Conservation (phyloP, 2,797 vertebrate genomes). For the Nothura maculosa region DNA sequence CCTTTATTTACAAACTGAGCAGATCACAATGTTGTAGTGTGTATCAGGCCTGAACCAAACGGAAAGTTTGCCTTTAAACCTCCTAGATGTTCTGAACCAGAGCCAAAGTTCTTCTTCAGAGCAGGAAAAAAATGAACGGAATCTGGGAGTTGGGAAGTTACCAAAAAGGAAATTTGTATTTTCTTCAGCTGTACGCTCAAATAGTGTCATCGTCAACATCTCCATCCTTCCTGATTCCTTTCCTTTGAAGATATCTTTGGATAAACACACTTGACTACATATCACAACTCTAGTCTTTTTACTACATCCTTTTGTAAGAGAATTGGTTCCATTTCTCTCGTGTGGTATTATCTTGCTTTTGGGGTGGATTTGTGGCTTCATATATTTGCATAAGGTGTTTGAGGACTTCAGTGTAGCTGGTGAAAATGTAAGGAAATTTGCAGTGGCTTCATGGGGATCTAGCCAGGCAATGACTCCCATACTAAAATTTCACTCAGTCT, state of each 20-base stretch:
- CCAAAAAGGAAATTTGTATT: neutral
- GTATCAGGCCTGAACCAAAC: neutral
- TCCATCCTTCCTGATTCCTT: neutral
- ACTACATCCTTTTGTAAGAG: accelerated
- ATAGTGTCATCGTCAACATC: neutral
- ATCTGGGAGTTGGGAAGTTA: neutral
- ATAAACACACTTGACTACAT: neutral
- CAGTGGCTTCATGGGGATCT: neutral
- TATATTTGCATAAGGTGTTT: neutral
- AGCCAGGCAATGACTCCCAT: neutral
- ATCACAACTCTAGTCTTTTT: neutral
- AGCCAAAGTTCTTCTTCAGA: neutral
- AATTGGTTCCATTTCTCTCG: neutral
- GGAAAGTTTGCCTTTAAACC: neutral
- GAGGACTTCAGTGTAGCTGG: neutral
- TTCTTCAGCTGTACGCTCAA: neutral
- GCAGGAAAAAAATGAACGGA: neutral
- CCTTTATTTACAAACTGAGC: neutral
- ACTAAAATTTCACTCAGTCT: neutral
- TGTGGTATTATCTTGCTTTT: neutral
- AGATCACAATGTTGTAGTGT: accelerated
- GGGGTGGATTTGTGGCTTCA: neutral
- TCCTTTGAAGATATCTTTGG: neutral
- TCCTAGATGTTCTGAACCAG: neutral
- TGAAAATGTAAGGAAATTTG: neutral